Evolutionary conservation across 2,888 invertebrate species (phyloP), one percentile per base, ranked within the genome.

Genomic region (Nomada ruficornis): DNA sequence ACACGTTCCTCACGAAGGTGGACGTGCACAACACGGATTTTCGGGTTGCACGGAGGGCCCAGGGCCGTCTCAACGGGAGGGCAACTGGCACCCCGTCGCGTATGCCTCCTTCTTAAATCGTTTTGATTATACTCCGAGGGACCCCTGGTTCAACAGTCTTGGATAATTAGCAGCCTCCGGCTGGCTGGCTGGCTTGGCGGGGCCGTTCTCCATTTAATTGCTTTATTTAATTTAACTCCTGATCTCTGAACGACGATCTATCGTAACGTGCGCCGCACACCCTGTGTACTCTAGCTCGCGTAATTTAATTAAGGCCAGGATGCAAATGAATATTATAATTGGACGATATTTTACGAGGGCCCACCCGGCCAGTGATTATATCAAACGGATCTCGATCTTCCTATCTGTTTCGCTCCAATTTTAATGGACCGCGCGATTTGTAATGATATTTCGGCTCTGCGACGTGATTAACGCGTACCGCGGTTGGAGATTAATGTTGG

Each of bases 101-200:
- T 67, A 36, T 80, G 79, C 84, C 88, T 88, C 90, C 85, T 82
- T 86, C 89, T 88, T 89, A 89, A 90, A 92, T 91, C 90, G 87
- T 84, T 87, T 89, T 88, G 88, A 90, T 90, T 91, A 90, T 89
- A 81, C 77, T 70, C 55, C 47, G 36, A 67, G 83, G 80, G 75
- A 47, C 5, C 85, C 80, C 76, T 72, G 83, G 88, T 91, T 90
- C 90, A 90, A 89, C 90, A 87, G 78, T 84, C 82, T 80, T 54
- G 71, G 83, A 84, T 91, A 91, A 91, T 91, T 91, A 91, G 84
- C 83, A 80, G 85, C 79, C 72, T 23, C 76, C 77, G 72, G 60
- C 64, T 26, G 42, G 47, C 23, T 29, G 50, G 36, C 36, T 36
- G 7, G 36, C 36, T 7, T 1, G 36, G 36, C 11, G 47, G 13